phyloP scores from a whole-genome alignment of 2,113 vertebrate genomes.

The Plecturocebus donacophilus region DNA sequence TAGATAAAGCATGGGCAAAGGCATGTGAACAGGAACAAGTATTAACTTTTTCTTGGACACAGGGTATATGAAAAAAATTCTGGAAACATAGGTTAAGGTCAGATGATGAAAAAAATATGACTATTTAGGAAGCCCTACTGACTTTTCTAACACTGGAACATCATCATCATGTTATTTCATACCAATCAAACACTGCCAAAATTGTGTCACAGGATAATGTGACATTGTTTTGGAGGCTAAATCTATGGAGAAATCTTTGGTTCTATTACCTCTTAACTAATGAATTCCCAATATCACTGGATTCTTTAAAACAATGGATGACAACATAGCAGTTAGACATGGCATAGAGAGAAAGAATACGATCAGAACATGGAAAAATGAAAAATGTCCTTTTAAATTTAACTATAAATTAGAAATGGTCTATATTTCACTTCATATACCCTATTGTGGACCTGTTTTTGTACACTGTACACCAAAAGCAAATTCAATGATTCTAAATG shows the following conservation, averaged over 20 bases:
- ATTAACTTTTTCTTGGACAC: not conserved
- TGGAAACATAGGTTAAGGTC: not conserved
- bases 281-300: not conserved
- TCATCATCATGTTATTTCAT: not conserved
- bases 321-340: not conserved
- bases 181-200: not conserved
- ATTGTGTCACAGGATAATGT: not conserved
- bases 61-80: not conserved
- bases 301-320: constrained; percentile 21
- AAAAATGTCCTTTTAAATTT: constrained; percentile 15
- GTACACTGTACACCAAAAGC: not conserved
- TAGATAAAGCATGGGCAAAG: not conserved
- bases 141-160: not conserved
- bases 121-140: not conserved
- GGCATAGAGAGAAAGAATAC: not conserved
- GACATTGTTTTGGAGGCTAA: constrained; percentile 14
- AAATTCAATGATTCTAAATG: not conserved
- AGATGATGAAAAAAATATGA: not conserved
- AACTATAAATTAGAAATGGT: not conserved
- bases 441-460: not conserved
- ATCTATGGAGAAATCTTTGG: not conserved
- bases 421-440: not conserved
- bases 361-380: not conserved
- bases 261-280: constrained; percentile 1
- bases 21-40: not conserved